Base-by-base conservation (phyloP, 2,888 invertebrate species). In the Aelia acuminata region DNA sequence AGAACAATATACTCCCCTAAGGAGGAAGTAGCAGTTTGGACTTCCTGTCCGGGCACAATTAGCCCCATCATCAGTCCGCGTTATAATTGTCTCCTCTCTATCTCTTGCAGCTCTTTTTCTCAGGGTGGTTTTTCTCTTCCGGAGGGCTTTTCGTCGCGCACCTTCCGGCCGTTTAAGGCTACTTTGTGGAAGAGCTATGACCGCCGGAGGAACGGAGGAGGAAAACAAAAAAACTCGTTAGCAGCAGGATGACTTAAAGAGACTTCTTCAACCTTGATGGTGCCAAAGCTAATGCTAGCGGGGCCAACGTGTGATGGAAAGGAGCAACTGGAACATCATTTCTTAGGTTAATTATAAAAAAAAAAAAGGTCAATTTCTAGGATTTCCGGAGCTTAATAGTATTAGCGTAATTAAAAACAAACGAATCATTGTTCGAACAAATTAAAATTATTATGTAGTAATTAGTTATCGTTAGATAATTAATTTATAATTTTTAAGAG, bases 21-120 rank as follows among this genome's bases (percentile, higher is more conserved):
- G 53, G 39, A 85, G 85, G 85, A 85, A 85, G 85, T 53, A 53
- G 50, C 85, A 85, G 57, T 85, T 85, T 85, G 85, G 85, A 85
- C 85, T 85, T 85, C 85, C 85, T 85, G 85, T 85, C 85, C 85
- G 53, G 53, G 85, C 39, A 39, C 49, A 85, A 53, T 85, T 53
- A 53, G 39, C 50, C 13, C 35, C 85, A 53, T 35, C 53, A 53
- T 85, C 85, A 80, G 39, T 39, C 39, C 43, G 43, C 39, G n/a
- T 80, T 80, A 80, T 80, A 80, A 39, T 80, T 43, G 80, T 80
- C 43, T n/a, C 75, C 43, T 35, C 80, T 47, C 80, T 80, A 47
- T 80, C 43, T 80, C 80, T 22, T n/a, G 22, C 13, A 31, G 43
- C 15, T 22, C 75, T 80, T 80, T 80, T 80, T 80, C 80, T 80